Conservation (phyloP, 2,888 invertebrate genomes). For the Clunio marinus region DNA sequence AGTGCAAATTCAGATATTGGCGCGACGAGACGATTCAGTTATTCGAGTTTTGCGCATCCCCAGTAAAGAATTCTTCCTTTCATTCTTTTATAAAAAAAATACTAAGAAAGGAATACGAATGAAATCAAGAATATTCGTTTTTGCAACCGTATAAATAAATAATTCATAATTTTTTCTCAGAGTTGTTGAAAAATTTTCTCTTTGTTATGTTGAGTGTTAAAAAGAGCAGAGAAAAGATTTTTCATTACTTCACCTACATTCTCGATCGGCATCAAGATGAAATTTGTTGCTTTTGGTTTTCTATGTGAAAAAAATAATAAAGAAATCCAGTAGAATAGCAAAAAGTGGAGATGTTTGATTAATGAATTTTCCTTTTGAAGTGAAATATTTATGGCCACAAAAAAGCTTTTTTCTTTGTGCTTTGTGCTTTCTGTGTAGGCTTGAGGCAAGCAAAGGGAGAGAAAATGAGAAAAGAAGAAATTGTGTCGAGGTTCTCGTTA, state of each 20-base stretch:
- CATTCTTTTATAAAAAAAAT: background rate
- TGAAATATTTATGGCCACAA: conserved; percentile 28
- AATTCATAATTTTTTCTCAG: background rate
- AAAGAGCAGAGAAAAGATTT: background rate
- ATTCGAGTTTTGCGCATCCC: conserved; percentile 20
- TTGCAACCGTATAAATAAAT: conserved; percentile 30
- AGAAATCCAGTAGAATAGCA: background rate
- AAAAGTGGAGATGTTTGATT: conserved; percentile 21
- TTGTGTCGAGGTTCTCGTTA: too few species aligned
- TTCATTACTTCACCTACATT: background rate
- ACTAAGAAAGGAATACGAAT: background rate
- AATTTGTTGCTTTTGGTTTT: too few species aligned
- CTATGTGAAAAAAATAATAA: background rate
- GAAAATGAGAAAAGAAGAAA: background rate
- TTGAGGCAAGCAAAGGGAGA: background rate
- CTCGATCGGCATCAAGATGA: background rate
- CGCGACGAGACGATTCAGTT: conserved; percentile 30
- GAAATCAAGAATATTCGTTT: background rate
- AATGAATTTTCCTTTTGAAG: conserved; percentile 25
- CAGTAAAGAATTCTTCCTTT: background rate
- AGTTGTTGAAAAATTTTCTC: conserved; percentile 4
- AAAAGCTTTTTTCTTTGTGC: background rate
- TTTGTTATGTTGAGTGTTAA: conserved; percentile 1
- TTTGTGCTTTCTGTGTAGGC: background rate
- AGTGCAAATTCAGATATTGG: conserved; percentile 35